Evolutionary conservation across 2,113 vertebrate genomes (phyloP).

Genomic region (Scolopax mira): DNA sequence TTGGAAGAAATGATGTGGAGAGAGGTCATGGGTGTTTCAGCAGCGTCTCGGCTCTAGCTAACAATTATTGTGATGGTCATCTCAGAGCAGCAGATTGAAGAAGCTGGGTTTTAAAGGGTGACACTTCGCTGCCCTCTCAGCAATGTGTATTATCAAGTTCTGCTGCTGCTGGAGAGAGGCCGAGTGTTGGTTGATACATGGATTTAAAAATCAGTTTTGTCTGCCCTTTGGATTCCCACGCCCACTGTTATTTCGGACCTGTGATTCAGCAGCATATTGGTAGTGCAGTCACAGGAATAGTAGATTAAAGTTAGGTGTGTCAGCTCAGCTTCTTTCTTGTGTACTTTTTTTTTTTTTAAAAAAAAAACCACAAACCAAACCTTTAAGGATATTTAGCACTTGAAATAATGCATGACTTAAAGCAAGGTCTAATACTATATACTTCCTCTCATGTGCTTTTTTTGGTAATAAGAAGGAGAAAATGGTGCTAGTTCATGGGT

Average conservation of each 20-base stretch:
- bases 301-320: background rate
- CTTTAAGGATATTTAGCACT: background rate
- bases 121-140: background rate
- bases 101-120: background rate
- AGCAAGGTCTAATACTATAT: background rate
- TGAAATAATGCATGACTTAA: background rate
- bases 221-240: slow-evolving; percentile 2
- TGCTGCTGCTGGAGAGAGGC: background rate
- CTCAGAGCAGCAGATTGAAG: background rate
- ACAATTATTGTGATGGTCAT: background rate
- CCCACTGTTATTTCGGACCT: slow-evolving; percentile 8
- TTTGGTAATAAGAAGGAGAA: background rate
- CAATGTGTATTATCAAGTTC: background rate
- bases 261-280: slow-evolving; percentile 10
- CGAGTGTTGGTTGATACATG: background rate
- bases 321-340: background rate
- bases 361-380: background rate
- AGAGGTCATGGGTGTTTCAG: background rate
- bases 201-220: slow-evolving; percentile 14
- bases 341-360: background rate
- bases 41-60: background rate
- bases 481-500: background rate
- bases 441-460: background rate
- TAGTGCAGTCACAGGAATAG: background rate
- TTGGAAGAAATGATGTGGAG: background rate